Evolutionary conservation across 2,797 vertebrate genomes (phyloP).

Genomic region (Pantherophis alleghaniensis): DNA sequence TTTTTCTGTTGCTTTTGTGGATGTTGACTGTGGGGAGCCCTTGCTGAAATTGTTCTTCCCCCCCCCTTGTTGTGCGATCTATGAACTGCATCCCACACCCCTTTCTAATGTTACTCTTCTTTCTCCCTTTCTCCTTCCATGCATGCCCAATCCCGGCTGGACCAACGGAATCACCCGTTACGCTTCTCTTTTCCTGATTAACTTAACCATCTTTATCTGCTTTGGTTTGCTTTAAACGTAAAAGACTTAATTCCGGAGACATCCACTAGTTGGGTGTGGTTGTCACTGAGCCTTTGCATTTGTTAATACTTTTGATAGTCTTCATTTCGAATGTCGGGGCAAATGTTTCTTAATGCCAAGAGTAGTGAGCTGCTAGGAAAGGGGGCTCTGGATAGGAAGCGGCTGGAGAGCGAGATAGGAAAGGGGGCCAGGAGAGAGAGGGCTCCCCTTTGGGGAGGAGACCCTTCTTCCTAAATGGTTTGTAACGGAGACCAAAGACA

Average conservation of each 20-base stretch:
- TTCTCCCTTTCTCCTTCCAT: slow-evolving; percentile 69
- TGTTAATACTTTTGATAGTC: neutral
- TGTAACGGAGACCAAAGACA: neutral
- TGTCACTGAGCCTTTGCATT: slow-evolving; percentile 13
- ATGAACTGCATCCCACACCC: neutral
- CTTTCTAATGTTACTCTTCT: slow-evolving; percentile 63
- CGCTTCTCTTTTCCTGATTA: slow-evolving; percentile 60
- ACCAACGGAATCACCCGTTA: slow-evolving; percentile 75
- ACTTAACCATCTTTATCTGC: slow-evolving; percentile 51
- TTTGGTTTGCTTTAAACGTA: slow-evolving; percentile 44
- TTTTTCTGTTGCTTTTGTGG: neutral
- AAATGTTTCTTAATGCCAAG: neutral
- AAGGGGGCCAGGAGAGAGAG: neutral
- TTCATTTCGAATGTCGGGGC: neutral
- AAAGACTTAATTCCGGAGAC: slow-evolving; percentile 42
- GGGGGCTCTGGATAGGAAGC: neutral
- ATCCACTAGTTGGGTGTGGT: neutral
- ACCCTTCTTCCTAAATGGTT: neutral
- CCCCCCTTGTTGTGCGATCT: slow-evolving; percentile 3
- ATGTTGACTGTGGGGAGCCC: neutral
- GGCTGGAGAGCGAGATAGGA: neutral
- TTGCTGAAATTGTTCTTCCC: neutral
- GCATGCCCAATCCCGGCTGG: slow-evolving; percentile 89
- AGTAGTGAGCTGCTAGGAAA: neutral
- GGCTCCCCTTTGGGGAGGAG: neutral